Conservation (phyloP, 2,113 vertebrate species). For the Zosterops pallidus region DNA sequence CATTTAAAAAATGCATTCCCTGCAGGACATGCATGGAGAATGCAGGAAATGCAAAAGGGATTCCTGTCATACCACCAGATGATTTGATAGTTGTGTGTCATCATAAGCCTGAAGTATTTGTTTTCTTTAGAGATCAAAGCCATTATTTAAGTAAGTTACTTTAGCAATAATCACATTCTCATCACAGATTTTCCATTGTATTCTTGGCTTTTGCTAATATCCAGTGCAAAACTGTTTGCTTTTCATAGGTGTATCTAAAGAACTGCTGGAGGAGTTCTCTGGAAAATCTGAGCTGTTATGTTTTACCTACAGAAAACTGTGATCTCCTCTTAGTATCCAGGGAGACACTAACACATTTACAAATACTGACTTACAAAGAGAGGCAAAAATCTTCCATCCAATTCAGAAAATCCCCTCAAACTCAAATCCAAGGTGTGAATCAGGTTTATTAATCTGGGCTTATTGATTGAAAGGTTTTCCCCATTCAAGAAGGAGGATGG, state of each 20-base stretch:
- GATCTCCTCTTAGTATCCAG: neutral
- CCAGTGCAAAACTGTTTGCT: neutral
- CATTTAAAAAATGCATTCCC: neutral
- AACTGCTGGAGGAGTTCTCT: neutral
- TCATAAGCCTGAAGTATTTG: neutral
- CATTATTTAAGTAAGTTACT: neutral
- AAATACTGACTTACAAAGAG: neutral
- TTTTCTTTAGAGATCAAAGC: slow-evolving; percentile 12
- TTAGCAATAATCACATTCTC: neutral
- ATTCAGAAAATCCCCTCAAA: neutral
- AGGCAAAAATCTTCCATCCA: neutral
- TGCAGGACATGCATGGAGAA: neutral
- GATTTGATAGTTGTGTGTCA: neutral
- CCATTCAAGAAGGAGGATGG: neutral
- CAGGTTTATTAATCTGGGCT: neutral
- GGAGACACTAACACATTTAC: neutral
- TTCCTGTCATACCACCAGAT: neutral
- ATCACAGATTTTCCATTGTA: neutral
- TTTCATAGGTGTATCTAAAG: neutral
- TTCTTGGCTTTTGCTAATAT: neutral
- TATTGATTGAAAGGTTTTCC: neutral
- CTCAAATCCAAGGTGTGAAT: neutral
- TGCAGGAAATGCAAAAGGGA: neutral
- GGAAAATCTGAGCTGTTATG: neutral
- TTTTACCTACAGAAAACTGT: neutral